These are phyloP conservation scores for Melanchra persicariae DNA, from an alignment of 2,888 invertebrate species.

Conservation along the genomic window DNA sequence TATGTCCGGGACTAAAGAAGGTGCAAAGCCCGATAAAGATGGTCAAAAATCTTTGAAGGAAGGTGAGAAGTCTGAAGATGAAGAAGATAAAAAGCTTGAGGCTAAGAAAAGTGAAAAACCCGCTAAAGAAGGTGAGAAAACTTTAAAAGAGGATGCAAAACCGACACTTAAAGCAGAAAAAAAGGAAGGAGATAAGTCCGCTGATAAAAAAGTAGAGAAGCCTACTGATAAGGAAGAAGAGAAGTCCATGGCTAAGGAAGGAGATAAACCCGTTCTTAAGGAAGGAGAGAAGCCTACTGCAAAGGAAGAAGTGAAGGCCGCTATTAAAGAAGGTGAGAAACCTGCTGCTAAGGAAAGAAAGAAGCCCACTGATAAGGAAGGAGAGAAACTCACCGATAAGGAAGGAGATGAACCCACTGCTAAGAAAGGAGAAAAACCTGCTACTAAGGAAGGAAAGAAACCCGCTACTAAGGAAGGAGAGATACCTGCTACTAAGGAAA, in stretches of 20 bases:
- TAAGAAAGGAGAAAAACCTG: neutral
- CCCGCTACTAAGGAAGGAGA: neutral
- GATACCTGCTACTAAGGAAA: neutral
- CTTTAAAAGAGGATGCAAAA: neutral
- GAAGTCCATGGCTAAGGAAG: neutral
- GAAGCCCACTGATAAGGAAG: neutral
- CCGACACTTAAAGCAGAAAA: neutral
- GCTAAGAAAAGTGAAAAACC: constrained; percentile 4
- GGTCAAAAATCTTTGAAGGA: neutral
- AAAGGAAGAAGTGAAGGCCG: too few species aligned
- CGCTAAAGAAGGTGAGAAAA: neutral
- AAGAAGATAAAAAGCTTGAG: too few species aligned
- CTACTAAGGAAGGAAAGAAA: neutral
- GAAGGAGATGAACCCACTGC: constrained; percentile 10
- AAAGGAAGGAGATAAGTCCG: neutral
- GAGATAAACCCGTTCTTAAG: fast-evolving
- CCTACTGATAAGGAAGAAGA: constrained; percentile 3
- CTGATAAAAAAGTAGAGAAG: neutral
- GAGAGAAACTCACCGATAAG: neutral
- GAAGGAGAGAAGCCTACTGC: neutral
- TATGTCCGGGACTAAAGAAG: neutral
- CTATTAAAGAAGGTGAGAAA: fast-evolving
- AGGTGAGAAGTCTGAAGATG: neutral
- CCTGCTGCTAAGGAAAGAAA: neutral
- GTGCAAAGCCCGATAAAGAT: neutral